phyloP scores from a whole-genome alignment of 2,113 vertebrate genomes.

The Anarhynchus alexandrinus region DNA sequence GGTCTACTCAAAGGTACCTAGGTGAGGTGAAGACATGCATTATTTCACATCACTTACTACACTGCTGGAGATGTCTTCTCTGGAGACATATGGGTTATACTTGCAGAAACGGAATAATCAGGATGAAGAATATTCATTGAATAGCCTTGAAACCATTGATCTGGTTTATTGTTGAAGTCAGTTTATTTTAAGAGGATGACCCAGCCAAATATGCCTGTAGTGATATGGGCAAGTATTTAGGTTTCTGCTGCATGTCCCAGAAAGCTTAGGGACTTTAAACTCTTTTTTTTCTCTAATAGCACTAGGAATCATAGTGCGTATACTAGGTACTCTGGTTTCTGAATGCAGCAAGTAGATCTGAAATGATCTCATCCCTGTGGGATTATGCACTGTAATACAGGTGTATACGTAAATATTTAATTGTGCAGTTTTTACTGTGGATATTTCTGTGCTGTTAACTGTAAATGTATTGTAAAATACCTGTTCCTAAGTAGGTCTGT shows the following conservation, averaged over 20 bases:
- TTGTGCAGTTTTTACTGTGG: not conserved
- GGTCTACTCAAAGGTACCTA: slow-evolving; percentile 24
- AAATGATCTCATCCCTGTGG: slow-evolving; percentile 60
- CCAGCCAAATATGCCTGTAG: not conserved
- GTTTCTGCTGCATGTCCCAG: not conserved
- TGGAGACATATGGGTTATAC: not conserved
- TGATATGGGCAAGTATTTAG: not conserved
- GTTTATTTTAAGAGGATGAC: not conserved
- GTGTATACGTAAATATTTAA: slow-evolving; percentile 1
- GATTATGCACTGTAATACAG: slow-evolving; percentile 45
- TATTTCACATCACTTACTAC: slow-evolving; percentile 32
- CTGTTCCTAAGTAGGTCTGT: not conserved
- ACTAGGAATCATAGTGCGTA: not conserved
- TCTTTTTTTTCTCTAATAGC: not conserved
- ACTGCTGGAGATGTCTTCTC: not conserved
- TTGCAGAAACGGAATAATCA: not conserved
- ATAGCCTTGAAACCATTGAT: not conserved
- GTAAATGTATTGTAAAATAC: not conserved
- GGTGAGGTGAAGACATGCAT: slow-evolving; percentile 30
- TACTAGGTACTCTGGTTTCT: not conserved
- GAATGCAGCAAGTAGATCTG: not conserved
- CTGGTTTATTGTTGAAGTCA: not conserved
- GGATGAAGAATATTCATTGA: not conserved
- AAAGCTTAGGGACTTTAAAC: not conserved
- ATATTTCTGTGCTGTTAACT: not conserved